Evolutionary conservation across 2,113 vertebrate genomes (phyloP), one percentile per base, ranked within the genome.

Genomic region (Peromyscus californicus): DNA sequence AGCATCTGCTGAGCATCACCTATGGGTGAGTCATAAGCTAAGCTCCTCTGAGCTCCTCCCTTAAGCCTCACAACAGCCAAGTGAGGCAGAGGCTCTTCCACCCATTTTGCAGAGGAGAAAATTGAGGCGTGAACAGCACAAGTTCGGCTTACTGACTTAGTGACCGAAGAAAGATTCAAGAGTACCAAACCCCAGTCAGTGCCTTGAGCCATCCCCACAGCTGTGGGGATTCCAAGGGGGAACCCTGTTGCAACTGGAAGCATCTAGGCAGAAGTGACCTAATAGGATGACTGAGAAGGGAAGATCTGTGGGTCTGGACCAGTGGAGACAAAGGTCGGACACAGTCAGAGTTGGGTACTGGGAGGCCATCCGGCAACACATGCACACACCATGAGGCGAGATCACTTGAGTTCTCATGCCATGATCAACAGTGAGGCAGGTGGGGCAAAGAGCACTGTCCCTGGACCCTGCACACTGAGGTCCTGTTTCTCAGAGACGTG

Each of bases 21-120:
- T 12, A 1, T 36, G 36, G 19, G 4, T 11, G 0, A 7, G 42
- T 48, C 5, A 26, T 4, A 33, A 45, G 54, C 22, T 29, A 26
- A 15, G 48, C 65, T 80, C 94, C 57, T 74, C 31, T 17, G 4
- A 39, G 31, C 61, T 39, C 26, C 7, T 48, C 16, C 36, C 59
- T 86, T 26, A 51, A 67, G 57, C 31, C 51, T 84, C 61, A 59
- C 19, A 39, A 17, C 63, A 80, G 13, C 54, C 11, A 48, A 72
- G 6, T 19, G 51, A 75, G 31, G 59, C 74, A 85, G 10, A 8
- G 7, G 65, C 65, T 2, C 54, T 61, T 39, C 54, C 21, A 15
- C 42, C 91, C 76, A 59, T 70, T 94, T 70, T 39, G 84, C 45
- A 63, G 80, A 61, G 36, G 80, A 96, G 93, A 79, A 59, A 82